These are phyloP conservation scores for Lepidochrysops patricia DNA, from an alignment of 2,888 invertebrate species.

Conservation along the genomic window DNA sequence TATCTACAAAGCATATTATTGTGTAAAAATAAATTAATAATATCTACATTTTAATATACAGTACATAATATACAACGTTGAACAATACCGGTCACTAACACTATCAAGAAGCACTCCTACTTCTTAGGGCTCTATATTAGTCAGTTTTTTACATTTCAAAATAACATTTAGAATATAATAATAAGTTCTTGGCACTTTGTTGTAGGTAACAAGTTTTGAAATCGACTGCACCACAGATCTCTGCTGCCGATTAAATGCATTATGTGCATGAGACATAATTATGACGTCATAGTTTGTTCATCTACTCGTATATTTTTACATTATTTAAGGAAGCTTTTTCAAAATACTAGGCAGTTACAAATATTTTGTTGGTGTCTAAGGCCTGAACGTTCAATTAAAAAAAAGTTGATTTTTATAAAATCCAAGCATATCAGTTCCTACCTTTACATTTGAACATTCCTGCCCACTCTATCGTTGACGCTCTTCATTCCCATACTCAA, in stretches of 20 bases:
- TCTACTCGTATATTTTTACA: too few species aligned
- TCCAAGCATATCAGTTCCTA: conserved; percentile 2
- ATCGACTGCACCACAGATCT: too few species aligned
- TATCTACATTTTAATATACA: conserved; percentile 18
- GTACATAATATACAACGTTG: conserved; percentile 17
- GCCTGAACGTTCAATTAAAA: conserved; percentile 5
- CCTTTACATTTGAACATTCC: conserved; percentile 44
- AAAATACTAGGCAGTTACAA: too few species aligned
- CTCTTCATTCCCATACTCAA: conserved; percentile 57
- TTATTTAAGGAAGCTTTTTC: too few species aligned
- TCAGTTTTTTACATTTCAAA: too few species aligned
- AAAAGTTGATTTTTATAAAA: background rate
- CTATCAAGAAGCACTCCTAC: background rate
- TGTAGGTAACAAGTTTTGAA: background rate
- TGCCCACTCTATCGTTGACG: conserved; percentile 39
- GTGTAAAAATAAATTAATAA: conserved; percentile 22
- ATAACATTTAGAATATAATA: background rate
- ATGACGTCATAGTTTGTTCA: too few species aligned
- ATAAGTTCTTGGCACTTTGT: background rate
- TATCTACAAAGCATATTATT: conserved; percentile 26
- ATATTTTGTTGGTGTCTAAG: conserved; percentile 6
- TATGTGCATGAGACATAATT: too few species aligned
- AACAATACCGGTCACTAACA: background rate
- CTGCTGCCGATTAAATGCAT: too few species aligned
- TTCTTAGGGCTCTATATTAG: background rate